Base-by-base conservation (phyloP, 2,888 invertebrate genomes). In the Cryptocheilus praepositus region DNA sequence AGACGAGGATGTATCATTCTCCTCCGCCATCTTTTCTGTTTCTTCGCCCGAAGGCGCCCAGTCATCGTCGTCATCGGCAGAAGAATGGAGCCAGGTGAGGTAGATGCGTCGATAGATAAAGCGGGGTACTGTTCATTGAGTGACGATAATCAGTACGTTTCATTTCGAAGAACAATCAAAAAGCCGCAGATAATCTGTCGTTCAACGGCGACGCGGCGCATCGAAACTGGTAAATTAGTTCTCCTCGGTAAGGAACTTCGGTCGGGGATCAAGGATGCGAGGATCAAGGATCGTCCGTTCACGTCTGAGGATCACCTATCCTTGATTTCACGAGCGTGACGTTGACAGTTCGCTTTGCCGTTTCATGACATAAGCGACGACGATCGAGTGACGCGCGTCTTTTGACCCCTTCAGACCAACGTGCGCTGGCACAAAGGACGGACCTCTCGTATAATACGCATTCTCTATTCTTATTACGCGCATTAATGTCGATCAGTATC, bases 141-240 rank as follows among this genome's bases (percentile, higher is more conserved):
- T 66, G 69, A 76, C 64, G 73, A 70, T 71, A 74, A 80, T 76
- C 76, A 71, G 76, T 70, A 77, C 72, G 73, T 74, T 80, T 76
- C 73, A 77, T 79, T 79, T 72, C 67, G 66, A 64, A 77, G 79
- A 77, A 79, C 78, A 77, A 75, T 74, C 67, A 68, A 65, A 54
- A 55, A 49, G 36, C 45, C 61, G 21, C 19, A 62, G 64, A 49
- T 69, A 59, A 44, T 53, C 76, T 53, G 54, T 64, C 61, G n/a
- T 54, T 21, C n/a, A 15, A 45, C 51, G 55, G 64, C 58, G 65
- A 65, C 22, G 28, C 55, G 21, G n/a, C n/a, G 49, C 49, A 13
- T 18, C 49, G 49, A n/a, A 16, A 4, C 7, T 49, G 49, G 49
- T 19, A 36, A 55, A 43, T 36, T 18, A 8, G 22, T 58, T 18